Evolutionary conservation across 2,113 vertebrate species (phyloP).

Genomic region (Pristiophorus japonicus): DNA sequence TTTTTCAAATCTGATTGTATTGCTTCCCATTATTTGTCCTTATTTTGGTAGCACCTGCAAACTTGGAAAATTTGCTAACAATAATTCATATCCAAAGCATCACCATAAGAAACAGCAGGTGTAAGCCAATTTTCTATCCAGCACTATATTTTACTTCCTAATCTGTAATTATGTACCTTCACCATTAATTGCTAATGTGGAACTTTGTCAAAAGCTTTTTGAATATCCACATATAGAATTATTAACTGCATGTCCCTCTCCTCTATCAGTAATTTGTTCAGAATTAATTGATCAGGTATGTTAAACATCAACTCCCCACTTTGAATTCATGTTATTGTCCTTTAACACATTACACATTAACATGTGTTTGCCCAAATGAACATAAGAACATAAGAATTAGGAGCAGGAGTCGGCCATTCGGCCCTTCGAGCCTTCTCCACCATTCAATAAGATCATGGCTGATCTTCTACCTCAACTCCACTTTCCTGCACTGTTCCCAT

Average conservation of each 20-base stretch:
- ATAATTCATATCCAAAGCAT: background rate
- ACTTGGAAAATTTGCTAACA: background rate
- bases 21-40: background rate
- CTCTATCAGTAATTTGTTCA: background rate
- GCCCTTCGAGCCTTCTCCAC: too few species aligned
- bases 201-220: background rate
- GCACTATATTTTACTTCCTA: background rate
- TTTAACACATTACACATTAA: background rate
- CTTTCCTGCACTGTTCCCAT: too few species aligned
- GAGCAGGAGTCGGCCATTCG: too few species aligned
- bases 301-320: background rate
- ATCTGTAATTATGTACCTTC: background rate
- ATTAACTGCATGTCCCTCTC: background rate
- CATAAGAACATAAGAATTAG: too few species aligned
- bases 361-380: background rate
- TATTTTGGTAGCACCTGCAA: background rate
- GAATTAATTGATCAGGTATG: background rate
- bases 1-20: background rate
- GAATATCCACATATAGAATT: background rate
- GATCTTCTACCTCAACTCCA: too few species aligned
- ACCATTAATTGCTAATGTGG: background rate
- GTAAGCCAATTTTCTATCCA: background rate
- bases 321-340: background rate
- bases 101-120: background rate
- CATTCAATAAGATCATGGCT: too few species aligned